Evolutionary conservation across 1,140 invertebrate genomes (phyloP).

Genomic region (Papilio glaucus): DNA sequence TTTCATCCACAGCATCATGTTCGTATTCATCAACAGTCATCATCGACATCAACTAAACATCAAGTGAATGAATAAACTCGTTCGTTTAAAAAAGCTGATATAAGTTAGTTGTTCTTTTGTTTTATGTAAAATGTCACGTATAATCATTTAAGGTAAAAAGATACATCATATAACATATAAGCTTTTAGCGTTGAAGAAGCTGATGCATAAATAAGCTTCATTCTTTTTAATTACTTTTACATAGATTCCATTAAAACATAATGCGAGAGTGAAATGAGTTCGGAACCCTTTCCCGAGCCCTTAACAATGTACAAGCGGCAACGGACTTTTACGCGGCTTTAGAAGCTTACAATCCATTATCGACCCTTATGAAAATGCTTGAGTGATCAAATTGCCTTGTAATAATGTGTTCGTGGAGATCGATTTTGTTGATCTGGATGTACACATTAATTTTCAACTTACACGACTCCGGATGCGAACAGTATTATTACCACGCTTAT

Average conservation of each 20-base stretch:
- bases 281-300: slow-evolving; percentile 32
- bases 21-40: no score
- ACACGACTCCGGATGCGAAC: slow-evolving; percentile 25
- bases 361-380: neutral
- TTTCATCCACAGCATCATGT: no score
- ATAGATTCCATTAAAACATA: slow-evolving; percentile 35
- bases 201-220: slow-evolving; percentile 26
- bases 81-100: no score
- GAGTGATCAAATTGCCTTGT: slow-evolving; percentile 11
- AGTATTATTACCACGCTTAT: slow-evolving; percentile 8
- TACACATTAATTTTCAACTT: slow-evolving; percentile 34
- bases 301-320: slow-evolving; percentile 33
- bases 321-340: slow-evolving; percentile 10
- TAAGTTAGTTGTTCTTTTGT: no score
- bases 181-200: neutral
- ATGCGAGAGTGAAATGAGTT: slow-evolving; percentile 37
- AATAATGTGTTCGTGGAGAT: neutral
- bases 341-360: slow-evolving; percentile 9
- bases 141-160: no score
- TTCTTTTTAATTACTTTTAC: slow-evolving; percentile 38
- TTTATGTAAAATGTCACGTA: no score
- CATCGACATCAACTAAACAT: no score
- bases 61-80: no score
- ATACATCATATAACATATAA: neutral
- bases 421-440: slow-evolving; percentile 24